phyloP scores from a whole-genome alignment of 2,797 vertebrate genomes.

The Sebastiscus tertius region DNA sequence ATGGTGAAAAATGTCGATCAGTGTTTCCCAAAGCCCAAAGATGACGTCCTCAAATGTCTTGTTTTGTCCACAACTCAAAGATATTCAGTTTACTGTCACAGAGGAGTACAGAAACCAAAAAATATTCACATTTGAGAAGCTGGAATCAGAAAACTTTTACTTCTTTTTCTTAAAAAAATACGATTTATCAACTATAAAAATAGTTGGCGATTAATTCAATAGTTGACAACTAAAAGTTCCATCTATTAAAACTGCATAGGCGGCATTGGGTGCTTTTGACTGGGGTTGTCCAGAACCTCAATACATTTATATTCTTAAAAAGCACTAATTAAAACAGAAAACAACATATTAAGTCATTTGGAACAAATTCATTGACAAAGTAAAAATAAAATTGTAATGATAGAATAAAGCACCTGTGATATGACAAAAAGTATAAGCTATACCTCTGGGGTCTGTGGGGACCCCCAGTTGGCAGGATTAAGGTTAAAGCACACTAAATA shows the following conservation, averaged over 20 bases:
- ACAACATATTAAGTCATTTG: neutral
- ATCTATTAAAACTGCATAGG: neutral
- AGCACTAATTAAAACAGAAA: neutral
- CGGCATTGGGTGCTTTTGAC: no score
- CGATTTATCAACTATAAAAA: no score
- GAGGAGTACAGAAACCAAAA: no score
- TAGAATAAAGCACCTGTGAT: neutral
- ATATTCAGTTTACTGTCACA: no score
- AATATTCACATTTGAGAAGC: no score
- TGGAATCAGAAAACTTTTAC: fast-evolving
- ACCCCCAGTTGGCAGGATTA: neutral
- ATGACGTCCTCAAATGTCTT: no score
- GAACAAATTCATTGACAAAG: neutral
- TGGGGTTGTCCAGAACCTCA: no score
- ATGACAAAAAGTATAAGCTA: neutral
- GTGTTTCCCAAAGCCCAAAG: no score
- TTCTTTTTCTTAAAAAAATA: no score
- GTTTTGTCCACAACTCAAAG: no score
- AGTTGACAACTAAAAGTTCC: neutral
- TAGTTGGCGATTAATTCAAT: no score
- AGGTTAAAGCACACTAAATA: neutral
- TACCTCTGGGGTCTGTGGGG: neutral
- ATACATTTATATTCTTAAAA: neutral
- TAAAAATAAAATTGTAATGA: neutral
- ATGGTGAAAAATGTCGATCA: no score